These are phyloP conservation scores for Lepidochrysops patricia DNA, from an alignment of 2,888 invertebrate genomes.

Conservation along the genomic window DNA sequence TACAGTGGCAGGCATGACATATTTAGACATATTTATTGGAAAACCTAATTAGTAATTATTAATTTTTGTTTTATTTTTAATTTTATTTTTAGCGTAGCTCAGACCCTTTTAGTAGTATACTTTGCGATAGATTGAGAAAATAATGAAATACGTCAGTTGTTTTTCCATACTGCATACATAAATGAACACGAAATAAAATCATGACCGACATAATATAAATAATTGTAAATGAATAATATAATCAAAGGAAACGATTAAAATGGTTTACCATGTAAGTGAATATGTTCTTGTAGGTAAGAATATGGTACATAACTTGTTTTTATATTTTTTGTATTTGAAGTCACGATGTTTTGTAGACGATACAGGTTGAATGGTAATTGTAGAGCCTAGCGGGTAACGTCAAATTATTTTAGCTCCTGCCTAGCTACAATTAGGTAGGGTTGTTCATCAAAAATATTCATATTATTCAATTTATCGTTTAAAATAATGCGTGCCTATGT, in stretches of 20 bases:
- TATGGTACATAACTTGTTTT: slow-evolving; percentile 10
- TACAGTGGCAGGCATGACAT: slow-evolving; percentile 49
- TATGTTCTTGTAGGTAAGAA: slow-evolving; percentile 8
- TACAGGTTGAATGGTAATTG: slow-evolving; percentile 9
- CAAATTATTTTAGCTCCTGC: slow-evolving; percentile 14
- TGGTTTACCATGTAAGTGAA: slow-evolving; percentile 15
- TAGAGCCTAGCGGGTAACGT: slow-evolving; percentile 12
- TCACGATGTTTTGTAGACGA: slow-evolving; percentile 13
- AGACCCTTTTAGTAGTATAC: too few relatives aligned
- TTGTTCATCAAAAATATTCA: too few relatives aligned
- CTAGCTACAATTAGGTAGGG: slow-evolving; percentile 8
- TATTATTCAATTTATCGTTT: too few relatives aligned
- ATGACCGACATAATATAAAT: slow-evolving; percentile 7
- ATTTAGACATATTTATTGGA: not conserved
- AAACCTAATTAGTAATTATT: too few relatives aligned
- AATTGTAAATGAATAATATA: slow-evolving; percentile 1
- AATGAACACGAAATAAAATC: not conserved
- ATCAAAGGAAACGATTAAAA: slow-evolving; percentile 14
- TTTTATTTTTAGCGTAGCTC: too few relatives aligned
- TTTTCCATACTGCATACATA: not conserved
- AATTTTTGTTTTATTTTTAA: too few relatives aligned
- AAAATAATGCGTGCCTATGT: too few relatives aligned
- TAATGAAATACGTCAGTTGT: too few relatives aligned
- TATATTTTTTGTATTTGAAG: not conserved
- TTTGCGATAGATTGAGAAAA: too few relatives aligned